These are phyloP conservation scores for Neopelma chrysocephalum DNA, from an alignment of 2,797 vertebrate genomes.

Conservation along the genomic window DNA sequence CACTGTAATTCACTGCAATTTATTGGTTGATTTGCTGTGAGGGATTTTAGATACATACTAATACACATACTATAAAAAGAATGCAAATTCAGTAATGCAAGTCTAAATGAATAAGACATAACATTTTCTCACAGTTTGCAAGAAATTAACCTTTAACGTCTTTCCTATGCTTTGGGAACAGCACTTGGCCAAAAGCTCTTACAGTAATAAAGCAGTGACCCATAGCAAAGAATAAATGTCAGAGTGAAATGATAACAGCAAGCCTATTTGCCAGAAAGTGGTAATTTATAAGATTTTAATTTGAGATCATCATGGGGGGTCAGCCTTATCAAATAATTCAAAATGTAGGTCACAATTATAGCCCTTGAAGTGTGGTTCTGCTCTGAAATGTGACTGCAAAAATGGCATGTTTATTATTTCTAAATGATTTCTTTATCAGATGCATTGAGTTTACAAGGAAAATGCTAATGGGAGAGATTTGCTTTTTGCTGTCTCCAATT, in stretches of 20 bases:
- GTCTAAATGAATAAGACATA: conserved; percentile 57
- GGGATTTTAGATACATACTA: conserved; percentile 49
- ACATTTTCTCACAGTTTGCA: conserved; percentile 67
- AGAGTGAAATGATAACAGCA: conserved; percentile 69
- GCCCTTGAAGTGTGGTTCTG: conserved; percentile 28
- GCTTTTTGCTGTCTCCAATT: conserved; percentile 12
- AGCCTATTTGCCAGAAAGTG: conserved; percentile 44
- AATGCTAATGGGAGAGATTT: conserved; percentile 25
- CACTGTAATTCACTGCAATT: conserved; percentile 50
- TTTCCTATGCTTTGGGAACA: conserved; percentile 59
- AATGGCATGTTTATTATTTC: conserved; percentile 67
- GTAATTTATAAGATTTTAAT: conserved; percentile 72
- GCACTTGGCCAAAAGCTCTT: conserved; percentile 63
- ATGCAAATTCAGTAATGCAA: conserved; percentile 62
- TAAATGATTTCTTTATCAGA: conserved; percentile 57
- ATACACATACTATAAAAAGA: conserved; percentile 54
- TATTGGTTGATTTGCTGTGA: conserved; percentile 61
- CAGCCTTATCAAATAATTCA: conserved; percentile 68
- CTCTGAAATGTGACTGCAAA: conserved; percentile 56
- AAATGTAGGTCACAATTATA: conserved; percentile 50
- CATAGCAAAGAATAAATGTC: conserved; percentile 61
- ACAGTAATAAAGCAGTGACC: conserved; percentile 67
- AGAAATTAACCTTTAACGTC: conserved; percentile 70
- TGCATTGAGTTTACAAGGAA: conserved; percentile 32
- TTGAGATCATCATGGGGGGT: conserved; percentile 65